Evolutionary conservation across 2,888 invertebrate genomes (phyloP).

Genomic region (Neoscelio sp.): DNA sequence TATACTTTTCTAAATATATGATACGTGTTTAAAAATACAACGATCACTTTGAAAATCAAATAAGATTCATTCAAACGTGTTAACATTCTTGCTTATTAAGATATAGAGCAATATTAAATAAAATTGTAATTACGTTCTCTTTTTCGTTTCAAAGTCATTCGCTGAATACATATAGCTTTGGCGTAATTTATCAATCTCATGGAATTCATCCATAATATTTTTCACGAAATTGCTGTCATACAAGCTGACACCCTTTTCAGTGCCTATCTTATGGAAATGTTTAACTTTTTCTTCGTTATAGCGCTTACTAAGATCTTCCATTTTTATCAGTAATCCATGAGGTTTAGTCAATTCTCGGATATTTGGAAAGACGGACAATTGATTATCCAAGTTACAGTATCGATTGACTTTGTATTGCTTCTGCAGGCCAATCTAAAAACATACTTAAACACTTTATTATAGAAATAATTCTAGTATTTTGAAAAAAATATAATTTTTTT

Average conservation of each 20-base stretch:
- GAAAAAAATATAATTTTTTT: too few species aligned
- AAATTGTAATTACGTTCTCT: slow-evolving; percentile 39
- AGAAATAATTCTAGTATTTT: too few species aligned
- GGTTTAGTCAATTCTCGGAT: slow-evolving; percentile 71
- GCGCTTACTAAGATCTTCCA: slow-evolving; percentile 71
- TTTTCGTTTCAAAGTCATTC: slow-evolving; percentile 33
- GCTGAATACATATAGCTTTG: not conserved
- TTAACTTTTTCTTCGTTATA: slow-evolving; percentile 68
- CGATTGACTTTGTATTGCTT: slow-evolving; percentile 70
- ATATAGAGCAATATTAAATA: not conserved
- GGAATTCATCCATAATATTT: slow-evolving; percentile 69
- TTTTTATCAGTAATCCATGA: slow-evolving; percentile 68
- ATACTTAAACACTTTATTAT: slow-evolving; percentile 23
- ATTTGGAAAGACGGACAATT: slow-evolving; percentile 21
- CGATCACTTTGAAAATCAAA: too few species aligned
- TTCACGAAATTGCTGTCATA: slow-evolving; percentile 71
- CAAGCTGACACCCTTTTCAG: slow-evolving; percentile 65
- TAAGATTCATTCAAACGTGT: too few species aligned
- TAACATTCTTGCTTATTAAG: too few species aligned
- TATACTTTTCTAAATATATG: not conserved
- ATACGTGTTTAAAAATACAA: not conserved
- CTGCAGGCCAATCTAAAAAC: slow-evolving; percentile 77
- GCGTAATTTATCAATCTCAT: slow-evolving; percentile 16
- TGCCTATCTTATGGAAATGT: slow-evolving; percentile 25
- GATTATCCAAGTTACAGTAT: slow-evolving; percentile 13